Evolutionary conservation across 2,888 invertebrate genomes (phyloP), one percentile per base, ranked within the genome.

Genomic region (Phania funesta): DNA sequence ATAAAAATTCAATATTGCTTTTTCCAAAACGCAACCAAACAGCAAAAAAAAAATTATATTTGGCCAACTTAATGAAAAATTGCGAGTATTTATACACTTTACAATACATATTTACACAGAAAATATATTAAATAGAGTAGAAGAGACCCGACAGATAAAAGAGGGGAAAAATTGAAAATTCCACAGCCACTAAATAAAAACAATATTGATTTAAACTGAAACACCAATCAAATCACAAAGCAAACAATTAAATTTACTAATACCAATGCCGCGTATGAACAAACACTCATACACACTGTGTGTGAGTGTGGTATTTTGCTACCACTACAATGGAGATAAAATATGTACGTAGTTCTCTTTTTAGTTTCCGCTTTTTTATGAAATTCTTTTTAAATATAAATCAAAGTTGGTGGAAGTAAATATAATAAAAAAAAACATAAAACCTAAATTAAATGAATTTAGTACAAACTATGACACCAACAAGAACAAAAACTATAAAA

Each of bases 191-290:
- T 78, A 78, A 82, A 82, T 82, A 78, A 73, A 82, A 78, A 65
- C 68, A 78, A 82, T 82, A 78, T 82, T 82, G 77, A 78, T 82
- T 82, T 70, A 65, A 82, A 82, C 68, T 78, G 82, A 78, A 82
- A 82, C 78, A 82, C 78, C 82, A 82, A 82, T 82, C 82, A 78
- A 78, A 78, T 60, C 56, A 78, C 77, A 82, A 82, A 78, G 68
- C 74, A 82, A 82, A 78, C 74, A 82, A 82, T 78, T 82, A 78
- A 78, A 82, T 81, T 81, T 44, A 65, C 52, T 52, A 76, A 81
- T 62, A 71, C 58, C 18, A 58, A 80, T 70, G 26, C 46, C 68
- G 38, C 38, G 54, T 38, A 16, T 35, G 24, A 29, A 32, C 48
- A 41, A 62, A 35, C 9, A 26, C 50, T 20, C 24, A 32, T 13